Evolutionary conservation across 37 sponge, comb jelly and placozoan genomes (phyloP), one percentile per base, ranked within the genome.

Genomic region (Geodia barretti): DNA sequence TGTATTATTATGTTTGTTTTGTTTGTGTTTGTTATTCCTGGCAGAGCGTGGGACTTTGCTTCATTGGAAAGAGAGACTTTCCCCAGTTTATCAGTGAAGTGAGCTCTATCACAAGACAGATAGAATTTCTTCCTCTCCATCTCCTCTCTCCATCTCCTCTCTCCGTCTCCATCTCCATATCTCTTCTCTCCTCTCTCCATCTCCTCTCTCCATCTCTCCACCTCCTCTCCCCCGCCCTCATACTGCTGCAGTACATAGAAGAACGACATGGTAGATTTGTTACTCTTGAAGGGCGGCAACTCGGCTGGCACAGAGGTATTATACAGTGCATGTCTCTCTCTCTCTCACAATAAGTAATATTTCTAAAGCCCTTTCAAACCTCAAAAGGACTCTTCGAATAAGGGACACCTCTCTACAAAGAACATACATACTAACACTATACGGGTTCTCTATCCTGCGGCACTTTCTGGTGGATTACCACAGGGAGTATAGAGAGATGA

Each of bases 31-130:
- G 29, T 58, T n/a, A 23, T 78, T 26, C 32, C 19, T 3, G 29
- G 23, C 66, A 93, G 92, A 95, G 96, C 59, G 82, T 82, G 83
- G 96, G 96, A 17, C 65, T 95, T 1, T 95, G 96, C 70, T 95
- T 95, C 69, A 76, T 95, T 63, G 96, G 96, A 21, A 84, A 81
- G 39, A 59, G 96, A 74, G 76, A 85, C 11, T 90, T 90, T 42
- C 26, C 75, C 17, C 43, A 62, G 14, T 93, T 93, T 54, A 83
- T 93, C 54, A 38, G 33, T 35, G 42, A 87, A 66, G 88, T 88
- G 66, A 21, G 35, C 34, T 68, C 23, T 33, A 29, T n/a, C 41
- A 25, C 4, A 17, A 37, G 17, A 54, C 8, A 24, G 24, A 31
- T 4, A n/a, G 5, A 25, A 34, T 11, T 38, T 31, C 29, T 33